phyloP scores from a whole-genome alignment of 2,113 vertebrate species.

The Callopanchax toddi region DNA sequence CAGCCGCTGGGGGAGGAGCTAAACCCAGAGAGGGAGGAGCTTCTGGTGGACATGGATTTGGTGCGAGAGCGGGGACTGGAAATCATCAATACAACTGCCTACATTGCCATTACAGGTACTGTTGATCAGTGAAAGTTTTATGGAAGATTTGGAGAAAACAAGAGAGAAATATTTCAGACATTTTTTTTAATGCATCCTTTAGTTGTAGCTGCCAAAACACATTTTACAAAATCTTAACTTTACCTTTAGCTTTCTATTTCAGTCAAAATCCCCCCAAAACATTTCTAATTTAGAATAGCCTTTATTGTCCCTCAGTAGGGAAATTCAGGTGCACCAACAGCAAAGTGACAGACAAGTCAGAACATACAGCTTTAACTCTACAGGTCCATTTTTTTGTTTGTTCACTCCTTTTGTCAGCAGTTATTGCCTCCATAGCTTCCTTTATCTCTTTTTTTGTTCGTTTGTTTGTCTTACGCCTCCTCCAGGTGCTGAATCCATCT shows the following conservation, averaged over 20 bases:
- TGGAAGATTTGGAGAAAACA: too few relatives aligned
- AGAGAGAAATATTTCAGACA: too few relatives aligned
- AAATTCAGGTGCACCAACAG: too few relatives aligned
- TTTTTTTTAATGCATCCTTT: too few relatives aligned
- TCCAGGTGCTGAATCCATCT: conserved; percentile 95
- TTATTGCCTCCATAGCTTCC: conserved; percentile 20
- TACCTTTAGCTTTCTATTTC: too few relatives aligned
- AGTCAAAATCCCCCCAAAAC: not conserved
- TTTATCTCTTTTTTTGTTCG: not conserved
- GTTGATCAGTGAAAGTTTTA: not conserved
- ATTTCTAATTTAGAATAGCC: too few relatives aligned
- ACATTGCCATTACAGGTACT: conserved; percentile 91
- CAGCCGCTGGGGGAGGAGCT: conserved; percentile 92
- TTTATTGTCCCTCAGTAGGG: too few relatives aligned
- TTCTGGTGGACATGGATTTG: conserved; percentile 87
- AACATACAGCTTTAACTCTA: not conserved
- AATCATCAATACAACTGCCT: conserved; percentile 93
- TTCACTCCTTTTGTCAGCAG: not conserved
- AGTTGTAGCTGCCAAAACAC: too few relatives aligned
- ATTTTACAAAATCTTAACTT: too few relatives aligned
- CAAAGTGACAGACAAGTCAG: too few relatives aligned
- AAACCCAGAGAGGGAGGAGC: conserved; percentile 89
- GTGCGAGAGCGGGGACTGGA: conserved; percentile 91
- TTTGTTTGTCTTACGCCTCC: not conserved
- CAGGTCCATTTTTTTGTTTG: not conserved